Base-by-base conservation (phyloP, 2,113 vertebrate genomes). In the Gambusia holbrooki region DNA sequence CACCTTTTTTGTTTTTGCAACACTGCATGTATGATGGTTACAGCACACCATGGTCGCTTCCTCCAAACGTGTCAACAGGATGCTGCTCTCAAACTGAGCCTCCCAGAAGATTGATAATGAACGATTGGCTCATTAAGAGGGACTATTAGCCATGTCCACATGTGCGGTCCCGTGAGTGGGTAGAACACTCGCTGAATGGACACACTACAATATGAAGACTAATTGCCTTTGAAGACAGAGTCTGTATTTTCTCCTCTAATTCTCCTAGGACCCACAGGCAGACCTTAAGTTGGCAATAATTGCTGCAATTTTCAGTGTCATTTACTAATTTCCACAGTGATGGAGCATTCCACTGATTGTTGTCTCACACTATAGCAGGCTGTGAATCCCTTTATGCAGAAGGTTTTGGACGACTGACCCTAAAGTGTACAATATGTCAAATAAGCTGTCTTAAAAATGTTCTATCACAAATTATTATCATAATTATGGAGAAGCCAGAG, bases 51-150 rank as follows among this genome's bases (percentile, higher is more conserved):
- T 35, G 84, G 81, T 82, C 86, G 85, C 90, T 91, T 93, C 91
- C 91, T 90, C 87, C 86, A 90, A 90, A 91, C 71, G 88, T 90
- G 87, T 93, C 92, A 92, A 91, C 91, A 93, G 91, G 88, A 92
- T 84, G 90, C 88, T 48, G 78, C 74, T 88, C 88, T 88, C 90
- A 87, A 90, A 86, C 88, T 84, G 88, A 35, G 84, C 87, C 87
- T 91, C 92, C 89, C 91, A 82, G 84, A 94, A 93, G 93, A 94
- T 94, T 94, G 93, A 95, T 95, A 94, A 94, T 94, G 93, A 95
- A 95, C 88, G 91, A 94, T 93, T 88, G 94, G 94, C 93, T 94
- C 94, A 94, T 95, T 94, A 95, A 93, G 93, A 88, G 92, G 93
- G 91, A 93, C 93, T 94, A 95, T 95, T 94, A 94, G 92, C 93